phyloP scores from a whole-genome alignment of 1,140 invertebrate species.

The Bombyx mandarina region DNA sequence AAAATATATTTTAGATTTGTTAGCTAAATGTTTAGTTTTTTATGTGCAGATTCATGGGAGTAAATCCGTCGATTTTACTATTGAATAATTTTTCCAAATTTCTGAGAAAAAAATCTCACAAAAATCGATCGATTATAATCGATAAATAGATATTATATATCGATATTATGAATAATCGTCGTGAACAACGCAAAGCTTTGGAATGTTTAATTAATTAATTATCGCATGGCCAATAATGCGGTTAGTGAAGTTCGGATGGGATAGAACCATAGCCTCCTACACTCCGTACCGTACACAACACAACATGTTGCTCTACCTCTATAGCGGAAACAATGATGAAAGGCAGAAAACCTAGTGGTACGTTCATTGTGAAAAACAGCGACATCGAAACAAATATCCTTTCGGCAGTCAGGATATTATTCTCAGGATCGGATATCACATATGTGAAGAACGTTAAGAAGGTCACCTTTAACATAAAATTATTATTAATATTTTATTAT shows the following conservation, averaged over 20 bases:
- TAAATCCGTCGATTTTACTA: too few relatives aligned
- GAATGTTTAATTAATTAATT: too few relatives aligned
- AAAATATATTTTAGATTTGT: too few relatives aligned
- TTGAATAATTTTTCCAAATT: too few relatives aligned
- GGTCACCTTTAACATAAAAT: conserved; percentile 72
- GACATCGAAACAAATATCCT: conserved; percentile 90
- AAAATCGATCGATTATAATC: too few relatives aligned
- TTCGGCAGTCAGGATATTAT: conserved; percentile 78
- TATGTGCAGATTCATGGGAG: too few relatives aligned
- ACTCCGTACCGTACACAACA: conserved; percentile 12
- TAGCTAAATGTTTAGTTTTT: too few relatives aligned
- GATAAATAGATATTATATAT: too few relatives aligned
- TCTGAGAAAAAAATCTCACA: too few relatives aligned
- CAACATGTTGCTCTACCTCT: conserved; percentile 73
- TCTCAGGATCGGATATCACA: conserved; percentile 76
- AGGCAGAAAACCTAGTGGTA: conserved; percentile 81
- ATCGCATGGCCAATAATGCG: too few relatives aligned
- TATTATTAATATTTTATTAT: not conserved
- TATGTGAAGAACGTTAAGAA: conserved; percentile 91
- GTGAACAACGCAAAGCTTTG: too few relatives aligned
- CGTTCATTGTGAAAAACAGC: conserved; percentile 88
- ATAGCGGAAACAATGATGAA: conserved; percentile 78
- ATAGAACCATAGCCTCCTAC: conserved; percentile 46
- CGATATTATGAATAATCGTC: too few relatives aligned
- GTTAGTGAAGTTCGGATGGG: conserved; percentile 30